Conservation (phyloP, 1,140 invertebrate genomes). For the Schlechtendalia chinensis region DNA sequence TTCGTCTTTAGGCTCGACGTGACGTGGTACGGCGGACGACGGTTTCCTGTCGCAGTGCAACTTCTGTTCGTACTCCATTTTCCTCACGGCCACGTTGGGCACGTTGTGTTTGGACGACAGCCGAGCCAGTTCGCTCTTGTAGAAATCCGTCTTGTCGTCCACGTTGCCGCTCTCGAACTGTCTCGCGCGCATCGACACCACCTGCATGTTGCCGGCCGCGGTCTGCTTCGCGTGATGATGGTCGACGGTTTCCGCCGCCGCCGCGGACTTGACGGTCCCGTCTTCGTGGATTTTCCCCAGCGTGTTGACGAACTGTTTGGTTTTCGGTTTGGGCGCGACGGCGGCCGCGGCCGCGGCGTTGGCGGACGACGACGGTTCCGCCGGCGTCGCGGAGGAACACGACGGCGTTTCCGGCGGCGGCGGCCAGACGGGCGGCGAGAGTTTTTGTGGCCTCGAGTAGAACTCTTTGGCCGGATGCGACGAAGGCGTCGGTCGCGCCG, state of each 20-base stretch:
- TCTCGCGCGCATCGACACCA: conserved; percentile 69
- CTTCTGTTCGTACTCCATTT: conserved; percentile 70
- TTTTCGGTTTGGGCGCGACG: not conserved
- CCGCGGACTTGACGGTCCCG: not conserved
- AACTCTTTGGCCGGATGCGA: conserved; percentile 65
- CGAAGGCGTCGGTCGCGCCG: conserved; percentile 54
- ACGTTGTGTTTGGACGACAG: conserved; percentile 68
- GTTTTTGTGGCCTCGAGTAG: conserved; percentile 72
- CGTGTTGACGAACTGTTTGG: conserved; percentile 44
- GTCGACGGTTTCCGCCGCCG: not conserved
- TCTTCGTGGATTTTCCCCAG: conserved; percentile 51
- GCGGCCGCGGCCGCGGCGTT: not conserved
- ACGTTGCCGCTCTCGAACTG: conserved; percentile 70
- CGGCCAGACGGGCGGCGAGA: conserved; percentile 72
- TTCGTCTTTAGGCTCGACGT: conserved; percentile 57
- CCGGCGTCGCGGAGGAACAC: not conserved
- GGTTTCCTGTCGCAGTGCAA: conserved; percentile 55
- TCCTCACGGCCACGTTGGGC: conserved; percentile 71
- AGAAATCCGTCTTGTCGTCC: conserved; percentile 66
- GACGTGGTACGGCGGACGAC: conserved; percentile 6
- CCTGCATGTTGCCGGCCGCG: conserved; percentile 58
- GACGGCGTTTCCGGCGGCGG: conserved; percentile 53
- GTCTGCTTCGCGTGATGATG: not conserved
- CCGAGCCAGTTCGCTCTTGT: conserved; percentile 71
- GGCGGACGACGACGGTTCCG: not conserved